These are phyloP conservation scores for Apoda limacodes DNA, from an alignment of 2,888 invertebrate genomes.

Conservation along the genomic window DNA sequence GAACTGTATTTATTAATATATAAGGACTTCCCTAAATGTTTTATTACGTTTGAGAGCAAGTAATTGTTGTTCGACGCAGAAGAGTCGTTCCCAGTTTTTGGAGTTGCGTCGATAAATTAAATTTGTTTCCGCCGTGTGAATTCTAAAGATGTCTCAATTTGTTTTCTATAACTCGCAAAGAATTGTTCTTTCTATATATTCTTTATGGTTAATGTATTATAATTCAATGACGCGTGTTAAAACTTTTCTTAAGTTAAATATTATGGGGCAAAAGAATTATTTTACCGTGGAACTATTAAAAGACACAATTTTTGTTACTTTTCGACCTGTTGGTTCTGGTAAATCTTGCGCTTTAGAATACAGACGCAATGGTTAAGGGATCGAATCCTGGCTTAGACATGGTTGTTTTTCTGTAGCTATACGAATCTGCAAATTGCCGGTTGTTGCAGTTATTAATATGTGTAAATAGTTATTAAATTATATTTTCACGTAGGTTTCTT, in stretches of 20 bases:
- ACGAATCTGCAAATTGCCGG: too few relatives aligned
- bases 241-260: conserved; percentile 9
- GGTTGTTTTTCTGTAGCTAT: too few relatives aligned
- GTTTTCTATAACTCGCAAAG: conserved; percentile 46
- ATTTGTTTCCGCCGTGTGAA: conserved; percentile 63
- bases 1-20: too few relatives aligned
- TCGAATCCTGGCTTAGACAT: too few relatives aligned
- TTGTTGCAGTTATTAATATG: too few relatives aligned
- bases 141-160: conserved; percentile 63
- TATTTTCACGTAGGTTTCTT: too few relatives aligned
- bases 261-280: conserved; percentile 6
- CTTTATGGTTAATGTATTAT: conserved; percentile 34
- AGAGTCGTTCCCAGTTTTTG: conserved; percentile 48
- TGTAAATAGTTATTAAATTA: too few relatives aligned
- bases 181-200: conserved; percentile 27
- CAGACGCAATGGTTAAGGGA: too few relatives aligned
- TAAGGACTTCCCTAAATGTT: too few relatives aligned
- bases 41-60: too few relatives aligned
- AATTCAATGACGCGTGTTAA: conserved; percentile 37
- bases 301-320: not conserved
- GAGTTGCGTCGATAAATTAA: conserved; percentile 66
- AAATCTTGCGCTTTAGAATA: not conserved
- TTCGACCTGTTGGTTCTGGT: not conserved
- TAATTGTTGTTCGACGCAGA: conserved; percentile 59
- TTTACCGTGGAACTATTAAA: conserved; percentile 4